Evolutionary conservation across 2,888 invertebrate species (phyloP), one percentile per base, ranked within the genome.

Genomic region (Nomada fucata): DNA sequence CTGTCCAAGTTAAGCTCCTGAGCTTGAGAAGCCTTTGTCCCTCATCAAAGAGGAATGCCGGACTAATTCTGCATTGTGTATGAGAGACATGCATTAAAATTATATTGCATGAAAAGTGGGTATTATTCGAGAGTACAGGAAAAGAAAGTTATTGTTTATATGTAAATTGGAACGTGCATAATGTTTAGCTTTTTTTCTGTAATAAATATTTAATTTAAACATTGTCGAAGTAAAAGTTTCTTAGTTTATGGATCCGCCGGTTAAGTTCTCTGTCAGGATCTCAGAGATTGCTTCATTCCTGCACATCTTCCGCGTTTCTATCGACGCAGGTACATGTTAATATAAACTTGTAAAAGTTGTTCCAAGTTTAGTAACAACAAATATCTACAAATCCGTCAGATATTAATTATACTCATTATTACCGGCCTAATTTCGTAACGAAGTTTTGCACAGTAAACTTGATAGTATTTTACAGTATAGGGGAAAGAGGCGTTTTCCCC

Each of bases 1-100:
- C 57, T 69, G 57, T 57, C 36, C 44, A 44, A 57, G 57, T 69
- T 69, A 57, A 69, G 57, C 44, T 29, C 13, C 42, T 3, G 26
- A 57, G 57, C 69, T 57, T 69, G 42, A 18, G 18, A 0, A 69
- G 57, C 69, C 42, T 69, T 47, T 5, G 55, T 59, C 69, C 13
- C 57, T 69, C 44, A 59, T 29, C 26, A 57, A 55, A 47, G n/a
- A 47, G 57, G 4, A 69, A 42, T 23, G 44, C 15, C 26, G 36
- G 44, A n/a, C n/a, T 57, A 44, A 69, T 69, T 42, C 23, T 18
- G 26, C n/a, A 55, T 42, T 53, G 4, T 42, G 23, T 10, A 15
- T n/a, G 36, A 53, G 36, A 42, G 15, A 42, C 18, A 5, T 11
- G 3, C n/a, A n/a, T 67, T 44, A 15, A 44, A 5, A n/a, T 26